phyloP scores from a whole-genome alignment of 2,888 invertebrate species.

The Cantharis rustica region DNA sequence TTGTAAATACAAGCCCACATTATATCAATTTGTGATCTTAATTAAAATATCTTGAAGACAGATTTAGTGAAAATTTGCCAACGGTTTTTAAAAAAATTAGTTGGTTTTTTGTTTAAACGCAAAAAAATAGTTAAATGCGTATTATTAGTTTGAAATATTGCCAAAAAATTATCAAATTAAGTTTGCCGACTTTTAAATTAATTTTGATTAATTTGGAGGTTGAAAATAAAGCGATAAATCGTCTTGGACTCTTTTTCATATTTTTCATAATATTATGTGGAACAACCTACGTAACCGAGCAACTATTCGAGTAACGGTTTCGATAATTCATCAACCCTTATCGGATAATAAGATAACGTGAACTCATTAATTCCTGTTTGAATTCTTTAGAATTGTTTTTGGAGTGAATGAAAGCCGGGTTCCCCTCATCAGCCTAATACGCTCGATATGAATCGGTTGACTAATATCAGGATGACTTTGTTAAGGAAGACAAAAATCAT shows the following conservation, averaged over 20 bases:
- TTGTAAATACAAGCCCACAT: not conserved
- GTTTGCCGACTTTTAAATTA: not conserved
- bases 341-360: not conserved
- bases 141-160: not conserved
- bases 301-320: not conserved
- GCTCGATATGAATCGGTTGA: not conserved
- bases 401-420: not conserved
- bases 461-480: not conserved
- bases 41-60: not conserved
- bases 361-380: not conserved
- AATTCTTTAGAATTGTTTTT: not conserved
- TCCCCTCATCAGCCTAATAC: not conserved
- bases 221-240: not conserved
- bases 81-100: not conserved
- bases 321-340: not conserved
- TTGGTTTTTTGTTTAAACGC: not conserved
- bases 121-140: not conserved
- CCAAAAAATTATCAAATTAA: not conserved
- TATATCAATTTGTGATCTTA: not conserved
- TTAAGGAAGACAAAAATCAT: not conserved
- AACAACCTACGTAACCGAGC: not conserved
- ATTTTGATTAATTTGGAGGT: not conserved
- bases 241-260: not conserved
- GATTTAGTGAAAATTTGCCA: not conserved
- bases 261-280: not conserved